phyloP scores from a whole-genome alignment of 2,888 invertebrate genomes.

The Nymphalis polychloros region DNA sequence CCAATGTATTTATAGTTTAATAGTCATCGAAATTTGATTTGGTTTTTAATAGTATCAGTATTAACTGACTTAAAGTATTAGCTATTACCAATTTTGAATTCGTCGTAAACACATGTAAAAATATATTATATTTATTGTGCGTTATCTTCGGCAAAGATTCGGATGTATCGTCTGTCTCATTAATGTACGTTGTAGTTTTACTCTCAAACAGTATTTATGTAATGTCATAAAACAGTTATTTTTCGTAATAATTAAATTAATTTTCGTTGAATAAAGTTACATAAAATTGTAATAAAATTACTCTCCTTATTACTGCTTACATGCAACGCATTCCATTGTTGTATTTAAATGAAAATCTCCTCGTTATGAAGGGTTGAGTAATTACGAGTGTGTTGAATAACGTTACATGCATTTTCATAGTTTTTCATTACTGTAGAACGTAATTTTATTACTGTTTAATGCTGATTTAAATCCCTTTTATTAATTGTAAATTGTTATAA shows the following conservation, averaged over 20 bases:
- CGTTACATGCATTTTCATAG: neutral
- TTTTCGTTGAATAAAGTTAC: neutral
- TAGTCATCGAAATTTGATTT: neutral
- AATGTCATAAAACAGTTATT: too few relatives aligned
- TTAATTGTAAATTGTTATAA: neutral
- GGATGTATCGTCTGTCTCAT: too few relatives aligned
- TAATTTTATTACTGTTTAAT: neutral
- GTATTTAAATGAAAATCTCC: conserved; percentile 5
- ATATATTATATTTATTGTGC: too few relatives aligned
- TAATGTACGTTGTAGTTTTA: too few relatives aligned
- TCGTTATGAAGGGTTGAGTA: conserved; percentile 1
- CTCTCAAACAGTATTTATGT: too few relatives aligned
- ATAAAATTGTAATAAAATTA: neutral
- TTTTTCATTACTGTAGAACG: neutral
- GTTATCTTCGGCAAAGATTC: too few relatives aligned
- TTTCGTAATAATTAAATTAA: too few relatives aligned
- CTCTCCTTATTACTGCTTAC: neutral
- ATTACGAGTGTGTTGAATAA: conserved; percentile 4
- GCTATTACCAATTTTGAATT: too few relatives aligned
- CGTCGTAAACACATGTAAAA: too few relatives aligned
- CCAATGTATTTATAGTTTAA: neutral
- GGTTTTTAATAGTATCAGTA: too few relatives aligned
- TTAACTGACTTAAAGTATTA: too few relatives aligned
- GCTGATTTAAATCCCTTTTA: neutral
- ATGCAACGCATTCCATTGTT: conserved; percentile 5